A percentile compares a stretch with the other conserved stretches of the same genome.
Evolutionary conservation across 37 sponge, comb jelly and placozoan species (phyloP).

Genomic region (Ephydatia muelleri): DNA sequence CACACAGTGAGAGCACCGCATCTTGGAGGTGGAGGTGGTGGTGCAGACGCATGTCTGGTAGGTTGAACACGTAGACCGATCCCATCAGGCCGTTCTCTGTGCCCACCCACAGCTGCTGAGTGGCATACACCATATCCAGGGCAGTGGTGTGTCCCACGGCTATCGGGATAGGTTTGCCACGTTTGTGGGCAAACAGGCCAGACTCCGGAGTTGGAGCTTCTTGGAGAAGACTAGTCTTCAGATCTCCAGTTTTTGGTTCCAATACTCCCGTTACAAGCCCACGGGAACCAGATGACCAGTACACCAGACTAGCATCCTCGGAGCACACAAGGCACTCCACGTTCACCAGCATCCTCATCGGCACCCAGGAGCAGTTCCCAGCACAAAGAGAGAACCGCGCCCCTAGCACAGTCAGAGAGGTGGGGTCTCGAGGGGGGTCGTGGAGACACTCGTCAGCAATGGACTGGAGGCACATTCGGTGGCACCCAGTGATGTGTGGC

Average conservation of each 20-base stretch:
- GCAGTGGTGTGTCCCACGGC: constrained; percentile 80
- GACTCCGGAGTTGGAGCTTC: constrained; percentile 74
- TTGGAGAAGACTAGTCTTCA: constrained; percentile 50
- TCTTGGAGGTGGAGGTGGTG: constrained; percentile 83
- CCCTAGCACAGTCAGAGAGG: constrained; percentile 11
- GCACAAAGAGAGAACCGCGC: constrained; percentile 75
- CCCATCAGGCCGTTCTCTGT: constrained; percentile 84
- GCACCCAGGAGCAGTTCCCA: constrained; percentile 69
- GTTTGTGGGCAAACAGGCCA: constrained; percentile 73
- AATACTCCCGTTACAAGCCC: constrained; percentile 81
- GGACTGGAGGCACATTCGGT: constrained; percentile 75
- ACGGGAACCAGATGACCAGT: constrained; percentile 84
- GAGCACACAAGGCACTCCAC: constrained; percentile 64
- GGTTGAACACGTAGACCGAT: constrained; percentile 81
- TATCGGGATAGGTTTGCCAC: constrained; percentile 70
- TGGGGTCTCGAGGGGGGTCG: background rate
- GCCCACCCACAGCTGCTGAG: constrained; percentile 85
- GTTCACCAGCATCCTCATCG: constrained; percentile 56
- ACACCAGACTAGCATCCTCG: constrained; percentile 48
- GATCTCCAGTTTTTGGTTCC: constrained; percentile 48
- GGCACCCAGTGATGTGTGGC: constrained; percentile 49
- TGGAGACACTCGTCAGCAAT: constrained; percentile 51
- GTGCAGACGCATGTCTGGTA: constrained; percentile 76
- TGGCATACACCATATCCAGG: constrained; percentile 56
- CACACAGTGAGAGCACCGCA: constrained; percentile 75